Evolutionary conservation across 2,888 invertebrate genomes (phyloP), one percentile per base, ranked within the genome.

Genomic region (Syrphus vitripennis): DNA sequence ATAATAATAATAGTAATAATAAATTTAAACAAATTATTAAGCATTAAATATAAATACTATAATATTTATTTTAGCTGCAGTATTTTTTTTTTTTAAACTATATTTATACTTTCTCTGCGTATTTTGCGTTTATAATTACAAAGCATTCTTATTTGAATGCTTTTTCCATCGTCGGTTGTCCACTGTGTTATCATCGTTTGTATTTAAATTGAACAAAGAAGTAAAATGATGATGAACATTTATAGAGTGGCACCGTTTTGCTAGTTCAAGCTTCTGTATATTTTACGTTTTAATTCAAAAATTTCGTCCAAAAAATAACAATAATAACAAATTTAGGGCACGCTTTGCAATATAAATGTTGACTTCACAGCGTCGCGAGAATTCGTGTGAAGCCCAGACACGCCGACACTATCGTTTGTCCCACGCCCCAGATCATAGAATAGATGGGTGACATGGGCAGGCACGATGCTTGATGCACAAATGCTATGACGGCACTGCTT

Each of bases 391-490:
- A 98, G 79, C 98, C 98, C 90, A 98, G 95, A 89, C 97, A 96
- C 88, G 97, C 97, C 63, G 97, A 96, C 57, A 97, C 93, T 87
- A 97, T 94, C 72, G 98, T 98, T 93, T 98, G 98, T 87, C 98
- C 98, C 70, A 98, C 95, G 76, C 98, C 98, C 97, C 98, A 98
- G 88, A 98, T 94, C 93, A 98, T 95, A 71, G 98, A 98, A 92
- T 98, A 97, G 82, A 98, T 94, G 50, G 97, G 97, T 83, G 96
- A 95, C 98, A 98, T 98, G 89, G 96, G 95, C 91, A 97, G 94
- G 92, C 96, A 96, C 70, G 98, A 97, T 87, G 98, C 97, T 89
- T 97, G 94, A 93, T 98, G 98, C 88, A 98, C 98, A 90, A 98
- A 98, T 71, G 98, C 98, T 87, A 98, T 96, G 14, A 97, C 97